Evolutionary conservation across 2,113 vertebrate genomes (phyloP).

Genomic region (Hippocampus comes): DNA sequence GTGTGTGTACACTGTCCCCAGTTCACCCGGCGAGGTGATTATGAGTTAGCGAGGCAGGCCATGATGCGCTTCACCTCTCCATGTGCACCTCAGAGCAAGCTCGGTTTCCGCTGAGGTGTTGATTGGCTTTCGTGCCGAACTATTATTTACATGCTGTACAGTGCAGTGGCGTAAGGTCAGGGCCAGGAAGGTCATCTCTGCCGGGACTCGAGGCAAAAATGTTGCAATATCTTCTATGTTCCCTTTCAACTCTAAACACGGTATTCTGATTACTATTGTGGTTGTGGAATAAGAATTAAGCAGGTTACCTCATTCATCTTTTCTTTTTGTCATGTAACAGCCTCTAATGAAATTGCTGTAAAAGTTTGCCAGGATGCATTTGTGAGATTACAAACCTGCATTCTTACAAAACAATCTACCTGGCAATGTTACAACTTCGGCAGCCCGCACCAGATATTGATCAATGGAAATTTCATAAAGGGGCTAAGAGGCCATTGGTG

Average conservation of each 20-base stretch:
- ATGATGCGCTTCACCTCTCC: constrained; percentile 6
- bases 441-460: constrained; percentile 29
- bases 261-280: no score
- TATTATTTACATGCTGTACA: constrained; percentile 11
- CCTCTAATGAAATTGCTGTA: no score
- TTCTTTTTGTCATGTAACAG: no score
- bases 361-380: neutral
- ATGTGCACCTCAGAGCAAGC: constrained; percentile 9
- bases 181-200: neutral
- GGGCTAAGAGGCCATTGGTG: neutral
- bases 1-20: no score
- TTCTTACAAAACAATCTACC: neutral
- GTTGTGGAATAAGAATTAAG: no score
- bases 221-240: no score
- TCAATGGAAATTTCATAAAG: constrained; percentile 3
- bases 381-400: neutral
- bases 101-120: constrained; percentile 53
- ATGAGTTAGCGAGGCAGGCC: constrained; percentile 25
- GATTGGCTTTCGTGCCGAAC: constrained; percentile 33
- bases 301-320: no score
- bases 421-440: neutral
- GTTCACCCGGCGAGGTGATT: constrained; percentile 29
- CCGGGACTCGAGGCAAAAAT: no score
- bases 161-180: neutral
- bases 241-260: no score